Evolutionary conservation across 2,113 vertebrate species (phyloP).

Genomic region (Spermophilus dauricus): DNA sequence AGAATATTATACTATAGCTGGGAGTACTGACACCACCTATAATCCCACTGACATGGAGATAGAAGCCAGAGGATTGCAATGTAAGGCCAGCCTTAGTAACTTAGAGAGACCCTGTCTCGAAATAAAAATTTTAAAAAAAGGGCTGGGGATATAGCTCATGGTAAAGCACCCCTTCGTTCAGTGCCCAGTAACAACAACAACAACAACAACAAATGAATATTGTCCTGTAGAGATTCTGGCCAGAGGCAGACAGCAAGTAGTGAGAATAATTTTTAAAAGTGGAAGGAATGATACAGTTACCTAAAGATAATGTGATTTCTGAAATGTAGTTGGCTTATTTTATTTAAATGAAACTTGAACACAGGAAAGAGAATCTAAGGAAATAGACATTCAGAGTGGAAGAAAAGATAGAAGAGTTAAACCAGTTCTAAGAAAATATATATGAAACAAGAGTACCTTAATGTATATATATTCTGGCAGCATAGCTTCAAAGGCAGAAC

Average conservation of each 20-base stretch:
- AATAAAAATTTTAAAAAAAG: too few species aligned
- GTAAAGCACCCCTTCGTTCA: too few species aligned
- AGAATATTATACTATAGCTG: neutral
- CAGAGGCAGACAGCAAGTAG: accelerated
- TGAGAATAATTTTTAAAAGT: neutral
- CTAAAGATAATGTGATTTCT: neutral
- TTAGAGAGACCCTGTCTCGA: too few species aligned
- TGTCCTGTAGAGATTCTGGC: neutral
- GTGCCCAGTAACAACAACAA: too few species aligned
- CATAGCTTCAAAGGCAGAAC: neutral
- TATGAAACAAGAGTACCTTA: neutral
- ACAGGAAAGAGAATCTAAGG: neutral
- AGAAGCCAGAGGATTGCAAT: too few species aligned
- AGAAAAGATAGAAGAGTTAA: neutral
- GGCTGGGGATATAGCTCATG: too few species aligned
- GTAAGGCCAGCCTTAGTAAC: too few species aligned
- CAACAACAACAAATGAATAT: too few species aligned
- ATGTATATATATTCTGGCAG: neutral
- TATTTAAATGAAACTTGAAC: neutral
- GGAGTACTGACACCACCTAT: too few species aligned
- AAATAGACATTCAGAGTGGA: neutral
- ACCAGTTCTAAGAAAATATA: neutral
- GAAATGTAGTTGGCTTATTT: neutral
- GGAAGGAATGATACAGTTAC: neutral
- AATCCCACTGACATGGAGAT: too few species aligned